Evolutionary conservation across 1,140 invertebrate species (phyloP).

Genomic region (Hirudo medicinalis): DNA sequence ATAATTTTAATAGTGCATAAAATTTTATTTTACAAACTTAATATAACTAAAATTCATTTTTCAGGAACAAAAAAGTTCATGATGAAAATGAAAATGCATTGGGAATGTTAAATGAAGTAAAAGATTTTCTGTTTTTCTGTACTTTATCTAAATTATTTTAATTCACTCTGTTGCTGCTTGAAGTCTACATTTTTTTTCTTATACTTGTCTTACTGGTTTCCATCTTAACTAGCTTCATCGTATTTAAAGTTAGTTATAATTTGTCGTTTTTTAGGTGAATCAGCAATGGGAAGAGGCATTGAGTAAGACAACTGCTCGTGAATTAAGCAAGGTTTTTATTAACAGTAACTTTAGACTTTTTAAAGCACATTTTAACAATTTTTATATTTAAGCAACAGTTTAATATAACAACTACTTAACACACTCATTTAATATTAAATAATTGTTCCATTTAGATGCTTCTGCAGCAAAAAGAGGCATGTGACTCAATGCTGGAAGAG

Average conservation of each 20-base stretch:
- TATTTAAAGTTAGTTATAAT: no score
- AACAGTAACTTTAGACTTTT: not conserved
- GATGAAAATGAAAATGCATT: constrained; percentile 51
- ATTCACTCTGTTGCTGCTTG: not conserved
- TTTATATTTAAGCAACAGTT: no score
- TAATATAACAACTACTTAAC: no score
- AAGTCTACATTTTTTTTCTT: not conserved
- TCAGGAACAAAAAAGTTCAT: constrained; percentile 51
- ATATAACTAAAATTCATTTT: constrained; percentile 14
- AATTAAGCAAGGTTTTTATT: constrained; percentile 54
- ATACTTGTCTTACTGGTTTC: not conserved
- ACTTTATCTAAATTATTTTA: not conserved
- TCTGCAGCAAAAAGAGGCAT: constrained; percentile 50
- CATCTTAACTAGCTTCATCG: no score
- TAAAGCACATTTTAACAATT: not conserved
- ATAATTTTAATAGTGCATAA: not conserved
- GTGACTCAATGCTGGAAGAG: constrained; percentile 56
- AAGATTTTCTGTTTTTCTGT: constrained; percentile 24
- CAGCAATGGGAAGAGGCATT: constrained; percentile 59
- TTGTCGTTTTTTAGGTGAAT: constrained; percentile 32
- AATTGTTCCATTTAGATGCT: constrained; percentile 31
- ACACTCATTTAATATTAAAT: not conserved
- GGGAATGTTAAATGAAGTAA: constrained; percentile 57
- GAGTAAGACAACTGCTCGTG: constrained; percentile 60
- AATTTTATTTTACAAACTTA: constrained; percentile 7